Percentiles rank a stretch among this genome's conserved stretches.
These are phyloP conservation scores for Oryctes rhinoceros DNA, from an alignment of 1,140 invertebrate genomes.

Conservation along the genomic window DNA sequence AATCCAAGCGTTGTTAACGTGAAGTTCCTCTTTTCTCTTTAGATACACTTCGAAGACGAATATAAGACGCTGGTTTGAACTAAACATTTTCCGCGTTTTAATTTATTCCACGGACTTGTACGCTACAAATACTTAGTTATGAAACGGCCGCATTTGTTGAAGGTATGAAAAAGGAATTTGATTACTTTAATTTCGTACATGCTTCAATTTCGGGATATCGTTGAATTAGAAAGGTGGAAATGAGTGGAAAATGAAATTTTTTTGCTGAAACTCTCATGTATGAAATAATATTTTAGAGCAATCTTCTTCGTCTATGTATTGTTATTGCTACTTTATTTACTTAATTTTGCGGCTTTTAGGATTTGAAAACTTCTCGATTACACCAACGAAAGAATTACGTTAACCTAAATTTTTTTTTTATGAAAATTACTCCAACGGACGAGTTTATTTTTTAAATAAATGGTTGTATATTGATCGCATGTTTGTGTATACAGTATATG, in stretches of 20 bases:
- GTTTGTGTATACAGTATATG: no score
- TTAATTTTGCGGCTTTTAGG: no score
- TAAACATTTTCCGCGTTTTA: constrained; percentile 7
- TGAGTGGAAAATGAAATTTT: neutral
- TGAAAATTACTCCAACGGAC: no score
- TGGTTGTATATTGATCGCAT: no score
- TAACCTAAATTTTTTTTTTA: no score
- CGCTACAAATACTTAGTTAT: neutral
- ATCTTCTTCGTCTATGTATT: no score
- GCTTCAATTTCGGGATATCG: neutral
- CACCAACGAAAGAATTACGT: no score
- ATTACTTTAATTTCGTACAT: neutral
- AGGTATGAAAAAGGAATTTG: neutral
- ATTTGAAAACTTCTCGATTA: no score
- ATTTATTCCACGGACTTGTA: neutral
- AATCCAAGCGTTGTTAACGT: neutral
- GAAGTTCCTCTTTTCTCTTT: constrained; percentile 22
- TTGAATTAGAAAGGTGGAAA: constrained; percentile 5
- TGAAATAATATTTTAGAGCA: no score
- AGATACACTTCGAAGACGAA: neutral
- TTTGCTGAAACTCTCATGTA: no score
- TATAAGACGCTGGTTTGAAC: neutral
- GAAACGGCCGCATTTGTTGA: neutral
- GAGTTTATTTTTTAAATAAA: no score
- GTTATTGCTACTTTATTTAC: no score